Conservation (phyloP, 2,113 vertebrate species). For the Triplophysa tibetana region DNA sequence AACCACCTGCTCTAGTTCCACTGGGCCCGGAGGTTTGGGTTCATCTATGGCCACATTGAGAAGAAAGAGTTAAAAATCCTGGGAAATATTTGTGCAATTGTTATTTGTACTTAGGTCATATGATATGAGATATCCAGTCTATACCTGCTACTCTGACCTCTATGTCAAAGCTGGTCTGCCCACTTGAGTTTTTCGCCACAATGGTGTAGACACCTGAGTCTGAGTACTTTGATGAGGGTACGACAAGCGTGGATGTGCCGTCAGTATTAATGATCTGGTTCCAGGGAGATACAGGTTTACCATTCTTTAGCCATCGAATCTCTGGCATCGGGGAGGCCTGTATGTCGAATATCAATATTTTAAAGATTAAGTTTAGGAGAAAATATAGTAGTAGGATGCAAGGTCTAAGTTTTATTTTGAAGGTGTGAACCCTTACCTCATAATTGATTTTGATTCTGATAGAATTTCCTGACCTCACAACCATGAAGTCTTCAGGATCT, state of each 20-base stretch:
- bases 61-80: background rate
- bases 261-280: conserved; percentile 69
- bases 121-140: background rate
- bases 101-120: background rate
- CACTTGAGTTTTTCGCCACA: conserved; percentile 70
- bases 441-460: conserved; percentile 78
- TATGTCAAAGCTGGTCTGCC: conserved; percentile 75
- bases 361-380: background rate
- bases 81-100: background rate
- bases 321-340: conserved; percentile 78
- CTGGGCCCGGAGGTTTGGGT: conserved; percentile 81
- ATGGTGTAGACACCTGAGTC: conserved; percentile 81
- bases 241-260: conserved; percentile 77
- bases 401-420: background rate
- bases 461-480: conserved; percentile 78
- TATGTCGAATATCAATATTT: background rate
- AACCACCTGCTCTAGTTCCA: conserved; percentile 80
- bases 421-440: conserved; percentile 71
- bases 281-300: conserved; percentile 70
- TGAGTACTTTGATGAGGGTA: conserved; percentile 72
- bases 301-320: conserved; percentile 84
- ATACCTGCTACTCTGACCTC: conserved; percentile 82
- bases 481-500: conserved; percentile 73
- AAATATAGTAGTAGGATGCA: background rate
- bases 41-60: conserved; percentile 68